These are phyloP conservation scores for Dichetophora obliterata DNA, from an alignment of 2,888 invertebrate species.

Conservation along the genomic window DNA sequence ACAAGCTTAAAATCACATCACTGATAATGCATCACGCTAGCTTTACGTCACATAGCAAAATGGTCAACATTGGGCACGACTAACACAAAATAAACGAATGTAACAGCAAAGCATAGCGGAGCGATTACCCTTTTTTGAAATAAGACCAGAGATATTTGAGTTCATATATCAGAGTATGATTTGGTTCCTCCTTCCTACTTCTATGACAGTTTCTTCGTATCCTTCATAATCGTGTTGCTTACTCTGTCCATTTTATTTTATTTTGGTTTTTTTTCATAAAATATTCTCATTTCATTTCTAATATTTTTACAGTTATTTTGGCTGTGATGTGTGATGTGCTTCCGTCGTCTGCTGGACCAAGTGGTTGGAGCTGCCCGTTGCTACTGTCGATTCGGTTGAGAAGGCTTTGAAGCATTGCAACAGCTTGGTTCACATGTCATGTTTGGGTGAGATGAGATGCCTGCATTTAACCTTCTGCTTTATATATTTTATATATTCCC, in stretches of 20 bases:
- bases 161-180: conserved; percentile 23
- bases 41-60: conserved; percentile 8
- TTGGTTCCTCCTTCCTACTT: not conserved
- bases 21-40: too few relatives aligned
- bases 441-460: not conserved
- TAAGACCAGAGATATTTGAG: conserved; percentile 27
- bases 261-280: not conserved
- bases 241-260: not conserved
- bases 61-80: conserved; percentile 2
- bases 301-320: conserved; percentile 25
- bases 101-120: not conserved
- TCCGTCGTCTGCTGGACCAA: not conserved
- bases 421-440: conserved; percentile 17
- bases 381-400: not conserved
- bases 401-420: not conserved
- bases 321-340: conserved; percentile 24
- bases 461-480: not conserved
- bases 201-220: not conserved
- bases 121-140: conserved; percentile 22
- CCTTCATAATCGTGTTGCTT: conserved; percentile 1
- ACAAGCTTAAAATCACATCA: too few relatives aligned
- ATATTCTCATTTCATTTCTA: conserved; percentile 29
- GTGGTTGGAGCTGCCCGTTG: not conserved
- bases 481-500: not conserved
- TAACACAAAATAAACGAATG: not conserved